Evolutionary conservation across 2,797 vertebrate genomes (phyloP).

Genomic region (Takifugu rubripes): DNA sequence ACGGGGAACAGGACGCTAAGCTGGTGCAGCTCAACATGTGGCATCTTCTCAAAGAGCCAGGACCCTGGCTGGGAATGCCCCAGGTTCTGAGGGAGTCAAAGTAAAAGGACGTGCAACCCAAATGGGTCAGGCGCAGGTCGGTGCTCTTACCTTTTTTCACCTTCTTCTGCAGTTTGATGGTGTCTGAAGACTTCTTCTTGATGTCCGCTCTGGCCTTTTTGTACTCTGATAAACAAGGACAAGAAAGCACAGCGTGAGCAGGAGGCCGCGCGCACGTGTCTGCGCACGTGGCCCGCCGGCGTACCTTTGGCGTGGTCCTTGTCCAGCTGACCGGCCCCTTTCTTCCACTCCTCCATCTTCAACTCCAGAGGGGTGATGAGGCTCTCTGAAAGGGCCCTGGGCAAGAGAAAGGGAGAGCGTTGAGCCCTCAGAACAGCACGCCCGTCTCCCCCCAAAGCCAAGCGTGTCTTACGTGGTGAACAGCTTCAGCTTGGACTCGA

Average conservation of each 20-base stretch:
- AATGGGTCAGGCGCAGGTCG: too few relatives aligned
- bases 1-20: too few relatives aligned
- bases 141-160: slow-evolving; percentile 79
- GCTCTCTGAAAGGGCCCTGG: slow-evolving; percentile 79
- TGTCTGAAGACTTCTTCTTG: slow-evolving; percentile 86
- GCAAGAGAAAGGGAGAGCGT: neutral
- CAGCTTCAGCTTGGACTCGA: slow-evolving; percentile 82
- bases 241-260: neutral
- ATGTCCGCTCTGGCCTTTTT: slow-evolving; percentile 82
- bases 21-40: too few relatives aligned
- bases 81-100: too few relatives aligned
- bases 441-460: too few relatives aligned
- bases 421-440: too few relatives aligned
- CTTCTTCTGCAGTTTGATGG: slow-evolving; percentile 85
- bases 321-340: slow-evolving; percentile 79
- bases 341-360: slow-evolving; percentile 86
- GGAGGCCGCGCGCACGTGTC: neutral
- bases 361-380: slow-evolving; percentile 79
- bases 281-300: neutral
- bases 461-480: slow-evolving; percentile 76
- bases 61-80: too few relatives aligned
- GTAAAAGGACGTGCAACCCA: too few relatives aligned
- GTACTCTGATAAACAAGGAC: slow-evolving; percentile 66
- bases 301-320: slow-evolving; percentile 85
- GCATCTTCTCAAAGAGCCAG: too few relatives aligned